These are phyloP conservation scores for Drosophila macrospina DNA, from an alignment of 2,888 invertebrate species.

Conservation along the genomic window DNA sequence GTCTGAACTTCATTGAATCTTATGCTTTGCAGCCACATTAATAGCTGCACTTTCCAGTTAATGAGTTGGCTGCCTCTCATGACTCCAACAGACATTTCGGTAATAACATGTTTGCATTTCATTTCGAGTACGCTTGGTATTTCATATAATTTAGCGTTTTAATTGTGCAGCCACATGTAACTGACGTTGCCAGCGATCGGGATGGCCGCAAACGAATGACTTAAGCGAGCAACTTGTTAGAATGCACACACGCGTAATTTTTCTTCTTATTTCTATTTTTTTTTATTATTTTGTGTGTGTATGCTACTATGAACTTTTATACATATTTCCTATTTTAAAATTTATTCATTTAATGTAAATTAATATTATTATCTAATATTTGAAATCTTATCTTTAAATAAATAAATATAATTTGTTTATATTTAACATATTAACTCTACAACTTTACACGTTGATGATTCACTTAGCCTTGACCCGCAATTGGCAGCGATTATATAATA, in stretches of 20 bases:
- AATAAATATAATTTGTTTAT: too few species aligned
- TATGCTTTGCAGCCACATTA: conserved; percentile 58
- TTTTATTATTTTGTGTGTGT: conserved; percentile 21
- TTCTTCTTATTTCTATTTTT: too few species aligned
- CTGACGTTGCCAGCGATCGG: conserved; percentile 24
- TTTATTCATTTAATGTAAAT: too few species aligned
- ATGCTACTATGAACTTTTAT: conserved; percentile 19
- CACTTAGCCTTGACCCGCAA: conserved; percentile 68
- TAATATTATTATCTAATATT: too few species aligned
- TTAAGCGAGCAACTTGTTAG: conserved; percentile 54
- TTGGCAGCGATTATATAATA: conserved; percentile 51
- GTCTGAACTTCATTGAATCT: conserved; percentile 65
- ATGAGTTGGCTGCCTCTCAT: conserved; percentile 50
- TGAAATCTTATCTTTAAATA: too few species aligned
- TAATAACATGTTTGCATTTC: conserved; percentile 72
- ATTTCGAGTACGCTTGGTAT: conserved; percentile 56
- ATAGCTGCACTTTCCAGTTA: conserved; percentile 61
- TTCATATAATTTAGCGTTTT: conserved; percentile 54
- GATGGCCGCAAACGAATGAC: conserved; percentile 46
- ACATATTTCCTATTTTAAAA: too few species aligned
- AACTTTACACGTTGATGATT: conserved; percentile 23
- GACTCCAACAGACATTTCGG: conserved; percentile 59
- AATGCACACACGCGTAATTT: conserved; percentile 40
- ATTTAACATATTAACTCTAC: too few species aligned
- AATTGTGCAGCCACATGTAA: conserved; percentile 67